Evolutionary conservation across 2,113 vertebrate species (phyloP).

Genomic region (Dipodomys merriami): DNA sequence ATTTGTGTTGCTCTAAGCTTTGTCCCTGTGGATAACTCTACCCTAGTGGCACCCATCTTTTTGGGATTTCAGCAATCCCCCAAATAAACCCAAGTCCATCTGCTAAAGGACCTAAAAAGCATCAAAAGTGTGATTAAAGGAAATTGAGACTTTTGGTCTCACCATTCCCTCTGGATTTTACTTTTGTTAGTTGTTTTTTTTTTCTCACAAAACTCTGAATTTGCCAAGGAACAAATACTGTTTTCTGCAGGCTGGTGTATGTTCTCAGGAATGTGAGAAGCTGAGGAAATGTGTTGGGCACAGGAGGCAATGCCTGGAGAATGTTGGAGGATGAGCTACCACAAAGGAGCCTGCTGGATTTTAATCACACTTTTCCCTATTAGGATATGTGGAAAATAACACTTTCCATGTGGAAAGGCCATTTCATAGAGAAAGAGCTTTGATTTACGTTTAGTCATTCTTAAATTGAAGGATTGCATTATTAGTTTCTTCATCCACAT

Average conservation of each 20-base stretch:
- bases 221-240: conserved; percentile 48
- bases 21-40: conserved; percentile 73
- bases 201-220: conserved; percentile 57
- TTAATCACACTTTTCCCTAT: not conserved
- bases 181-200: conserved; percentile 26
- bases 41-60: conserved; percentile 73
- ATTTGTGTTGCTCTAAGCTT: conserved; percentile 79
- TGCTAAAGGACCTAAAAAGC: conserved; percentile 73
- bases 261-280: conserved; percentile 45
- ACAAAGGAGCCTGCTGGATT: not conserved
- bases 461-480: not conserved
- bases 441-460: not conserved
- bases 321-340: not conserved
- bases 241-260: not conserved
- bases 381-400: not conserved
- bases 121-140: conserved; percentile 73
- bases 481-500: not conserved
- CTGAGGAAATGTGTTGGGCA: not conserved
- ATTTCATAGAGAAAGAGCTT: not conserved
- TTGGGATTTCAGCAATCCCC: conserved; percentile 76
- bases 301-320: not conserved
- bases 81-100: conserved; percentile 75
- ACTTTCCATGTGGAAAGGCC: not conserved
- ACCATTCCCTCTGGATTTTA: conserved; percentile 61
- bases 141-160: conserved; percentile 73